A percentile compares a stretch with the other conserved stretches of the same genome.
phyloP scores from a whole-genome alignment of 2,888 invertebrate species.

The Molorchus minor region DNA sequence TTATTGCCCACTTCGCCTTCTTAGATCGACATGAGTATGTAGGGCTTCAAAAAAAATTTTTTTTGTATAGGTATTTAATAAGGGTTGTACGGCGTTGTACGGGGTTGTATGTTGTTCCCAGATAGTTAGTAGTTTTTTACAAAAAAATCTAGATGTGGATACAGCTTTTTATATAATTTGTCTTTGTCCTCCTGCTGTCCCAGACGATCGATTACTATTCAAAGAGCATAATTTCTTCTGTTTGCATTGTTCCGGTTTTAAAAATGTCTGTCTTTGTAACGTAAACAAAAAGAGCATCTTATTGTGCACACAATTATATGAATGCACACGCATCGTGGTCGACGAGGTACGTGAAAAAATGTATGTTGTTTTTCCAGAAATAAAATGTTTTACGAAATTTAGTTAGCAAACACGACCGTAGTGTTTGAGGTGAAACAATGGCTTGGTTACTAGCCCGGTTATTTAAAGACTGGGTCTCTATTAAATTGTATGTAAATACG shows the following conservation, averaged over 20 bases:
- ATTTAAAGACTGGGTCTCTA: neutral
- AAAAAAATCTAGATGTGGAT: too few species aligned
- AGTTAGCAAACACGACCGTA: constrained; percentile 18
- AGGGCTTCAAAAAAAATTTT: too few species aligned
- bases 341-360: constrained; percentile 34
- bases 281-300: neutral
- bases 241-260: constrained; percentile 1
- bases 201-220: neutral
- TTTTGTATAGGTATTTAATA: too few species aligned
- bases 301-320: neutral
- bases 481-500: constrained; percentile 46
- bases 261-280: neutral
- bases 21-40: too few species aligned
- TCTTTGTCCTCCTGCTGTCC: neutral
- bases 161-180: too few species aligned
- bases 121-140: too few species aligned
- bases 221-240: neutral
- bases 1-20: too few species aligned
- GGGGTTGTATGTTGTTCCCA: too few species aligned
- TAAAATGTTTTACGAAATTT: constrained; percentile 24
- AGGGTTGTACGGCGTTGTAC: too few species aligned
- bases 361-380: constrained; percentile 30
- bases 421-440: constrained; percentile 28
- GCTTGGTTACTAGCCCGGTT: constrained; percentile 17
- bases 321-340: constrained; percentile 24